These are phyloP conservation scores for Callosobruchus maculatus DNA, from an alignment of 2,888 invertebrate genomes.

Conservation along the genomic window DNA sequence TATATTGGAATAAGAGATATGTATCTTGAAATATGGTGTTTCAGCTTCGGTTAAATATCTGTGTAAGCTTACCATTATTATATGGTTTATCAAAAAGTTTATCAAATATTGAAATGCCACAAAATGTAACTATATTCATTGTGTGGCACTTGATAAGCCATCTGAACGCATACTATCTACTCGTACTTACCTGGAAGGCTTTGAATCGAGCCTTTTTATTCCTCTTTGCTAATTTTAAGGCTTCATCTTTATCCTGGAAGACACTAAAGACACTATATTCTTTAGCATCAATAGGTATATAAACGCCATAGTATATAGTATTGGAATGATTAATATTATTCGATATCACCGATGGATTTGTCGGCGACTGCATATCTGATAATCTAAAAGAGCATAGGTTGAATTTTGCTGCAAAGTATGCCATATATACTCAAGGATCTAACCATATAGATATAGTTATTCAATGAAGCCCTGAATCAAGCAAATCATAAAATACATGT, in stretches of 20 bases:
- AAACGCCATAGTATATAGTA: slow-evolving; percentile 42
- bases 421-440: not conserved
- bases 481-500: not conserved
- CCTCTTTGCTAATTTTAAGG: slow-evolving; percentile 70
- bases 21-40: too few species aligned
- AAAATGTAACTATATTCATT: too few species aligned
- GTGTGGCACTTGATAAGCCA: too few species aligned
- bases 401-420: not conserved
- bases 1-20: too few species aligned
- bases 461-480: not conserved
- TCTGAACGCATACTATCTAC: too few species aligned
- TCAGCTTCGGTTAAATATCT: too few species aligned
- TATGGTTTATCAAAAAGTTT: too few species aligned
- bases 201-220: slow-evolving; percentile 79
- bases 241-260: slow-evolving; percentile 69
- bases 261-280: slow-evolving; percentile 49
- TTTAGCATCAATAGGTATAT: slow-evolving; percentile 37
- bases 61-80: too few species aligned
- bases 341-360: not conserved
- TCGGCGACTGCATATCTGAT: not conserved
- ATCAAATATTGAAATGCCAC: too few species aligned
- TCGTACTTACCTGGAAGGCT: slow-evolving; percentile 53
- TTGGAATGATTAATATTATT: slow-evolving; percentile 10
- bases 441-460: not conserved
- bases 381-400: not conserved